Conservation (phyloP, 2,888 invertebrate species). For the Camptogramma bilineatum region DNA sequence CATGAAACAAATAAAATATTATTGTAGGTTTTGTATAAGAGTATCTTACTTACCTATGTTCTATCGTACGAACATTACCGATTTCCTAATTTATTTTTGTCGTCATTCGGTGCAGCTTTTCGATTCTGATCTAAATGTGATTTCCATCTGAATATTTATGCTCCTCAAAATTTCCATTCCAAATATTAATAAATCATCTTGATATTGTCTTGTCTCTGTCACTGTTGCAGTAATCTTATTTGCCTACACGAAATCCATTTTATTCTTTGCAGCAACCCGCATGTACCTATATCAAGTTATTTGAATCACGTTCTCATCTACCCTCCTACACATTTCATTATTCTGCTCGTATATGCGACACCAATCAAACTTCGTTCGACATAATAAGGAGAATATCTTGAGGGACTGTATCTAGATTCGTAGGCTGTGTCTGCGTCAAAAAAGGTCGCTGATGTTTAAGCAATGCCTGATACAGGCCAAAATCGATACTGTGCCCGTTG, state of each 20-base stretch:
- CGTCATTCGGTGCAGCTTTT: slow-evolving; percentile 59
- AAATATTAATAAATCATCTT: slow-evolving; percentile 24
- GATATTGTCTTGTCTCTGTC: slow-evolving; percentile 34
- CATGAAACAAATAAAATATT: too few species aligned
- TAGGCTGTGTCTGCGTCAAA: slow-evolving; percentile 56
- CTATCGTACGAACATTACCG: slow-evolving; percentile 6
- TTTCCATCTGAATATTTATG: slow-evolving; percentile 48
- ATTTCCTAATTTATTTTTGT: slow-evolving; percentile 54
- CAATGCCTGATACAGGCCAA: slow-evolving; percentile 71
- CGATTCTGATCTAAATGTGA: slow-evolving; percentile 61
- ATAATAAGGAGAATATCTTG: slow-evolving; percentile 45
- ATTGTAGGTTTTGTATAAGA: not conserved
- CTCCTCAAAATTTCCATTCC: not conserved
- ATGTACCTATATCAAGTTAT: slow-evolving; percentile 55
- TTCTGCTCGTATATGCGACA: slow-evolving; percentile 46
- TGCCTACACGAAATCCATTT: slow-evolving; percentile 42
- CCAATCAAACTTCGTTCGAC: slow-evolving; percentile 45
- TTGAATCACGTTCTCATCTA: slow-evolving; percentile 56
- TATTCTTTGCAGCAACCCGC: slow-evolving; percentile 49
- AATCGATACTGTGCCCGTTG: slow-evolving; percentile 77
- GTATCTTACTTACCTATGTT: not conserved
- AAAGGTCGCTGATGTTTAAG: slow-evolving; percentile 63
- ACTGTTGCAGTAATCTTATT: slow-evolving; percentile 35
- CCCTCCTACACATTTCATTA: slow-evolving; percentile 49
- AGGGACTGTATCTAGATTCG: slow-evolving; percentile 41